phyloP scores from a whole-genome alignment of 2,797 vertebrate species.

The Xenopus petersii region DNA sequence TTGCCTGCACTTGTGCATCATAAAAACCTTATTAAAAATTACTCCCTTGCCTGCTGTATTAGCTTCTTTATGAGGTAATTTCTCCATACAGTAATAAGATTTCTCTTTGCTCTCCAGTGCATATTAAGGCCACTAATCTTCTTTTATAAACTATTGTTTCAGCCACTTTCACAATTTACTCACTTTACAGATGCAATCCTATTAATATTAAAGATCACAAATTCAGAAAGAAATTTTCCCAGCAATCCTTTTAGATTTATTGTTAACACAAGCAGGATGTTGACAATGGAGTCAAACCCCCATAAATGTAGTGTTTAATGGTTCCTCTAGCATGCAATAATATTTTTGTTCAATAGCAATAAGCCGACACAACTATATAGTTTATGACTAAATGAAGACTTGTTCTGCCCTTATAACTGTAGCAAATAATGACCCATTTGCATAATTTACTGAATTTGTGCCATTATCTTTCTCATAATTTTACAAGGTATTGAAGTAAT shows the following conservation, averaged over 20 bases:
- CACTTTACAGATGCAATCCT: slow-evolving; percentile 76
- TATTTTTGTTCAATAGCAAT: slow-evolving; percentile 62
- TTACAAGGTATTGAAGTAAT: no score
- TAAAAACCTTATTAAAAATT: slow-evolving; percentile 99
- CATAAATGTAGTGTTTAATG: slow-evolving; percentile 62
- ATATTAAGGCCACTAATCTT: slow-evolving; percentile 99
- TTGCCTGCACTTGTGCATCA: slow-evolving; percentile 95
- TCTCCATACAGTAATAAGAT: slow-evolving; percentile 97
- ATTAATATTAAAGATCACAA: slow-evolving; percentile 80
- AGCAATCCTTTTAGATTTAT: slow-evolving; percentile 69
- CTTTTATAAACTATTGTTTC: slow-evolving; percentile 89
- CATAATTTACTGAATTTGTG: slow-evolving; percentile 54
- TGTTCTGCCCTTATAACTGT: slow-evolving; percentile 52
- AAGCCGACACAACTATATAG: slow-evolving; percentile 57
- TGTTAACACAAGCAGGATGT: slow-evolving; percentile 51
- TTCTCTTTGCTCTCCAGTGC: slow-evolving; percentile 98
- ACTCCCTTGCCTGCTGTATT: slow-evolving; percentile 97
- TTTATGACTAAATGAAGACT: slow-evolving; percentile 52
- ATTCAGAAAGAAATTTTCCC: slow-evolving; percentile 71
- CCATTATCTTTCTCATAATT: slow-evolving; percentile 45
- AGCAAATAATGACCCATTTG: slow-evolving; percentile 55
- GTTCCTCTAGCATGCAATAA: slow-evolving; percentile 60
- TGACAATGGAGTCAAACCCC: slow-evolving; percentile 63
- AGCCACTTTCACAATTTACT: slow-evolving; percentile 79
- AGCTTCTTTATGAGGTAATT: slow-evolving; percentile 99